Base-by-base conservation (phyloP, 1,140 invertebrate species). In the Linepithema humile region DNA sequence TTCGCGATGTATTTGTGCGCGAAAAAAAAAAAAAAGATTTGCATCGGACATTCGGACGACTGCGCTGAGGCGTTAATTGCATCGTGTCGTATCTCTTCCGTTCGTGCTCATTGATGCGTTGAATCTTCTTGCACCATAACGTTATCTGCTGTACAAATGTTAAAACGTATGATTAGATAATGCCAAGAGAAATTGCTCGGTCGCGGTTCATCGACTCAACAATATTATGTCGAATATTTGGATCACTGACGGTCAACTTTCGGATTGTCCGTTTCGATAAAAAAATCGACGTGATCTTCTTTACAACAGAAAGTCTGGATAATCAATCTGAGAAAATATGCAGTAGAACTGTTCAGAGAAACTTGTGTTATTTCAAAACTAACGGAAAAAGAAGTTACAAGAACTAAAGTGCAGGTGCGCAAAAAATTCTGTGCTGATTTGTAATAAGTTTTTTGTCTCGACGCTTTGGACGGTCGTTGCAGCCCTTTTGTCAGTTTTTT, bases 121-220 rank as follows among this genome's bases (percentile, higher is more conserved):
- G 7, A 2, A 6, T 12, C 17, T 53, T 78, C 32, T 50, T 5
- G 32, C 23, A 78, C 62, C 45, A 69, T n/a, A 38, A 2, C 3
- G 9, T 48, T 62, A 53, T 48, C 73, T 48, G 23, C 23, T 3
- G 26, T 6, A 38, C 20, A 55, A n/a, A 20, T 17, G 35, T 38
- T 67, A 10, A 4, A 20, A 55, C 7, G 23, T n/a, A 12, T 48
- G 48, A 69, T 57, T 57, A 67, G 64, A 80, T 80, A 80, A 70
- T 35, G 50, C 29, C 29, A 29, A 17, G 38, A 55, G 26, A 57
- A 80, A 53, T 26, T 9, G 10, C 2, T 70, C 26, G 23, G 6
- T 32, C 20, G 7, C 10, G 4, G 64, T 70, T 80, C 38, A 70
- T 70, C 75, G 48, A 17, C 60, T 69, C 45, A n/a, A 53, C 40